Conservation (phyloP, 2,888 invertebrate genomes). For the Tipula helvola region DNA sequence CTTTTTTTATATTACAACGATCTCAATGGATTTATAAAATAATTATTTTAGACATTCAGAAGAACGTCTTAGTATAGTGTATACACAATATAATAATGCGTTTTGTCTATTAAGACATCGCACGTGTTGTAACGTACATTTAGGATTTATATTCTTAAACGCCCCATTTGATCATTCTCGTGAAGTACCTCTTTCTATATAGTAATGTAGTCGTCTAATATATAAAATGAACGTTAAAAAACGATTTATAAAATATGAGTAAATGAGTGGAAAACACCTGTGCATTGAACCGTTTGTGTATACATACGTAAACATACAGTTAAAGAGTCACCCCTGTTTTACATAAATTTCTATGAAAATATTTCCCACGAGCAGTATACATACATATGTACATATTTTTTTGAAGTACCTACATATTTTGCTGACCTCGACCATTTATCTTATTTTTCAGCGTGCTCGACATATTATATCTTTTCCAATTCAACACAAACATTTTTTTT, state of each 20-base stretch:
- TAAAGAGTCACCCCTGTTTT: neutral
- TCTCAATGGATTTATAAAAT: neutral
- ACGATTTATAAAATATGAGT: neutral
- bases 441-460: neutral
- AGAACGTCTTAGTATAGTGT: neutral
- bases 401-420: neutral
- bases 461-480: neutral
- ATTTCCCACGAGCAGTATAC: neutral
- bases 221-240: neutral
- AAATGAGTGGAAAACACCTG: neutral
- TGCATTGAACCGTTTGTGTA: neutral
- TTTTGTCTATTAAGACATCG: neutral
- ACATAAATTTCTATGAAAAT: neutral
- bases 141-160: neutral
- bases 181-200: neutral
- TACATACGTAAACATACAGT: neutral
- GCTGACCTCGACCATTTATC: neutral
- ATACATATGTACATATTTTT: neutral
- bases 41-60: neutral
- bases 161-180: neutral
- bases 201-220: neutral
- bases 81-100: neutral
- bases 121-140: neutral
- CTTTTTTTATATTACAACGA: neutral
- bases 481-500: neutral